Conservation (phyloP, 2,888 invertebrate genomes). For the Lepeophtheirus nordmannii region DNA sequence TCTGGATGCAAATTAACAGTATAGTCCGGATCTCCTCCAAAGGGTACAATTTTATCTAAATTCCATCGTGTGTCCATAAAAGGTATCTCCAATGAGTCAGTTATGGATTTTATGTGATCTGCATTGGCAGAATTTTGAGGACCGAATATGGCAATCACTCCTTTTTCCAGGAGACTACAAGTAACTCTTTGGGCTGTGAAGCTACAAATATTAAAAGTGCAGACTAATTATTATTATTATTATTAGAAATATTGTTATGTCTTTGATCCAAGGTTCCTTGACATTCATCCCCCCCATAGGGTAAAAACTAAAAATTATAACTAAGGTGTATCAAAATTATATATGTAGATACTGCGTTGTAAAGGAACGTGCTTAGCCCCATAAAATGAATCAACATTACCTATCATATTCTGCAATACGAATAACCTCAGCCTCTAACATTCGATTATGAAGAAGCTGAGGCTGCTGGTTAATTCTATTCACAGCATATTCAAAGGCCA, state of each 20-base stretch:
- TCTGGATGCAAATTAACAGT: conserved; percentile 30
- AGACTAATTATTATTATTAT: background rate
- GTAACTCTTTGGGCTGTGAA: conserved; percentile 36
- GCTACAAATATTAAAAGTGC: background rate
- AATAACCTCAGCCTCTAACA: conserved; percentile 33
- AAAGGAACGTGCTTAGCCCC: background rate
- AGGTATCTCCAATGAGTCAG: conserved; percentile 88
- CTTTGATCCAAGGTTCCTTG: no score
- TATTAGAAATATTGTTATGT: background rate
- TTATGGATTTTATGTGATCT: conserved; percentile 75
- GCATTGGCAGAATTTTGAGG: conserved; percentile 52
- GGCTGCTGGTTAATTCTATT: conserved; percentile 72
- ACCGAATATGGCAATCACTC: conserved; percentile 66
- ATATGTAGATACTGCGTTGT: background rate
- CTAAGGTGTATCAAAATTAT: no score
- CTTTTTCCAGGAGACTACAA: conserved; percentile 47
- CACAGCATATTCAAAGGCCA: conserved; percentile 80
- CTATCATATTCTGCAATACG: conserved; percentile 34
- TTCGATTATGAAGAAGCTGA: conserved; percentile 48
- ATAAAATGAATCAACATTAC: conserved; percentile 26
- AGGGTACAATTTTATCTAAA: conserved; percentile 33
- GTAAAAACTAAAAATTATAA: no score
- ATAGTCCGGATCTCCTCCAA: conserved; percentile 4
- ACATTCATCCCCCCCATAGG: no score
- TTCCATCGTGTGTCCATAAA: conserved; percentile 91